Evolutionary conservation across 2,113 vertebrate species (phyloP).

Genomic region (Neoarius graeffei): DNA sequence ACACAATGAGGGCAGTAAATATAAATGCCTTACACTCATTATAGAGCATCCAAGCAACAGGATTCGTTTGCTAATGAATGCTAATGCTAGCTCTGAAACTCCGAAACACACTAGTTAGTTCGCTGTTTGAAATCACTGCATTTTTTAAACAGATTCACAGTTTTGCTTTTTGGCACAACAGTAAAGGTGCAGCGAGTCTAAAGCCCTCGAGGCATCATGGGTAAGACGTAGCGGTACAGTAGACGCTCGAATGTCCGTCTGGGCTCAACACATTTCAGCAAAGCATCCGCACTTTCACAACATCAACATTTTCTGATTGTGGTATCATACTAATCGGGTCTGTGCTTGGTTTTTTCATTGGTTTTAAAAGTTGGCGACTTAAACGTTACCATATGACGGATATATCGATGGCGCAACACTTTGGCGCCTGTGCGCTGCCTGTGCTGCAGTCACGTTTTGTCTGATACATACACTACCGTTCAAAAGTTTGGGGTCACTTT

Average conservation of each 20-base stretch:
- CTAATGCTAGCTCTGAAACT: background rate
- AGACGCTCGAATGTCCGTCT: background rate
- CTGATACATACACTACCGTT: background rate
- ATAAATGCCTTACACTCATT: slow-evolving; percentile 50
- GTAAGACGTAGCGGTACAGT: background rate
- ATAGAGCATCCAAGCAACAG: slow-evolving; percentile 3
- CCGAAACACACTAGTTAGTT: background rate
- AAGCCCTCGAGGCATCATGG: background rate
- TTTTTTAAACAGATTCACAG: background rate
- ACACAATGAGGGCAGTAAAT: slow-evolving; percentile 52
- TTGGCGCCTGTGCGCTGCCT: background rate
- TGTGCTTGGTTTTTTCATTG: background rate
- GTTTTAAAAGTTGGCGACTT: background rate
- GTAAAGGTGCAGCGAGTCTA: background rate
- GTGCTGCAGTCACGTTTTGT: background rate
- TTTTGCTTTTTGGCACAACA: background rate
- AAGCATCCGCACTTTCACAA: background rate
- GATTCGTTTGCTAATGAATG: slow-evolving; percentile 26
- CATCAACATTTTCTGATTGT: background rate
- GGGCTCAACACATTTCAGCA: background rate
- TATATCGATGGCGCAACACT: background rate
- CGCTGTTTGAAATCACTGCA: no score
- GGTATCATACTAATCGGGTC: background rate
- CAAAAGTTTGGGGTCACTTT: no score
- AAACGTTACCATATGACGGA: background rate